Evolutionary conservation across 2,888 invertebrate genomes (phyloP), one percentile per base, ranked within the genome.

Genomic region (Andrena marginata): DNA sequence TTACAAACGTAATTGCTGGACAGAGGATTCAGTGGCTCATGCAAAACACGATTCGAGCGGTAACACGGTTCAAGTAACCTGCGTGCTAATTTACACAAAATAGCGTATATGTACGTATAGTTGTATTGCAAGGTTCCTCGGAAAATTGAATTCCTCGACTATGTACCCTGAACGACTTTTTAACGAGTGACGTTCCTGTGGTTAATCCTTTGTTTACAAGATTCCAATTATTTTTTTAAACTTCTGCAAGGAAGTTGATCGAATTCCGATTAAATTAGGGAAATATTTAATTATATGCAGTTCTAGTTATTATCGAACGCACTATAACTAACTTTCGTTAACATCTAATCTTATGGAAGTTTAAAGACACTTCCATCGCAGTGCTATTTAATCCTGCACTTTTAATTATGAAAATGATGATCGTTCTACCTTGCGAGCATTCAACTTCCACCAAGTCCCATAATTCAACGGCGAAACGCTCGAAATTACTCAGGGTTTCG

Each of bases 51-150:
- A 77, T 77, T 75, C 49, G 54, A 71, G 59, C 62, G 62, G 23
- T 20, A 70, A 48, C 42, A 51, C 48, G 70, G 49, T 68, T 75
- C 75, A 56, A 67, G 70, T 56, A 77, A 70, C 56, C 64, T 35
- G 65, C n/a, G 63, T 42, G 33, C 63, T 76, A 76, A 78, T 85
- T 86, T 77, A 59, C 60, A 77, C 74, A 69, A 76, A 82, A 85
- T 49, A 68, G 62, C 67, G 49, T 63, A 26, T 48, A 63, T n/a
- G 31, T 10, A 29, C 20, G 64, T 56, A 7, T 56, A 7, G 42
- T 16, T 42, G 16, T n/a, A 29, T 49, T 23, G 69, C 69, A 48
- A 67, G 31, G 49, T 26, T 35, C 48, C 16, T 20, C 20, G n/a
- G n/a, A 31, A 33, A 63, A 81, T 59, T 54, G 16, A 69, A 65